Base-by-base conservation (phyloP, 2,797 vertebrate genomes). In the Distichodus sexfasciatus region DNA sequence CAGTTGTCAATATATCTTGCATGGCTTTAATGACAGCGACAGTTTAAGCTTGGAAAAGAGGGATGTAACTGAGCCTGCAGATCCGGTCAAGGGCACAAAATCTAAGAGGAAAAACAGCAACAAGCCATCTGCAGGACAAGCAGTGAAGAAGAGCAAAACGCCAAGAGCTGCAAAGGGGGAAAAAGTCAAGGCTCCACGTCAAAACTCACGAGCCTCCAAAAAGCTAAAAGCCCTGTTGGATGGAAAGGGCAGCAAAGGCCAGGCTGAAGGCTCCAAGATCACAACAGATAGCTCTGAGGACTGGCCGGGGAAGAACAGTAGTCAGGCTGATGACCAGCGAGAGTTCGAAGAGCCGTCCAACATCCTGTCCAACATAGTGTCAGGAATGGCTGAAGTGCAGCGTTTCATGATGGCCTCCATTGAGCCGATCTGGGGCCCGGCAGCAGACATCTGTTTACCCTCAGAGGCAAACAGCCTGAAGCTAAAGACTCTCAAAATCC, bases 371-470 rank as follows among this genome's bases (percentile, higher is more conserved):
- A 99, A 99, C 89, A 99, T 99, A 69, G 97, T 96, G 4, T 99
- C 97, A 21, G 97, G 97, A 51, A 99, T 99, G 97, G 97, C 97
- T 0, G 97, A 99, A 47, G 97, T 99, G 68, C 97, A 99, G 87
- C 92, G 96, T 84, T 98, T 99, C 74, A 99, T 99, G 97, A 99
- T 98, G 96, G 96, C 96, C 77, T 98, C 97, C 74, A 96, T 99
- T 24, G 97, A 99, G 85, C 97, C 97, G 46, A 86, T 98, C 77
- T 98, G 96, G 94, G 93, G 94, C 63, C 96, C 96, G 0, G 92
- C 94, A 76, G 88, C 94, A 46, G 94, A 95, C 80, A 87, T 94
- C 76, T 95, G 94, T 82, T 92, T 93, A 58, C 93, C 96, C 17
- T 91, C 94, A 0, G 96, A 99, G 77, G 94, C 96, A 57, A 99